Base-by-base conservation (phyloP, 1,140 invertebrate species). In the Drosophila mayri region DNA sequence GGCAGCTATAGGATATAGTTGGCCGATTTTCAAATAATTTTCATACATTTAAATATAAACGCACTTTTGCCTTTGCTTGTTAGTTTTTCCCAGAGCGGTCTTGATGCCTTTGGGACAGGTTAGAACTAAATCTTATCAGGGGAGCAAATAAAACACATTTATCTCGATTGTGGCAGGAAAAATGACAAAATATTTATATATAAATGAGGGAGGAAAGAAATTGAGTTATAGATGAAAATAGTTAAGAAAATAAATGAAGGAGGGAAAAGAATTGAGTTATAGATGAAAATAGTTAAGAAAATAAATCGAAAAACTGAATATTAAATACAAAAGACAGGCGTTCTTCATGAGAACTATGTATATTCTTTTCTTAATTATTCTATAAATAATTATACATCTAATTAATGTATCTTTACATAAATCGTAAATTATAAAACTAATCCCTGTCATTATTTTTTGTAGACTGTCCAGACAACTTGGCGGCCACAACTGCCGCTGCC, bases 401-500 rank as follows among this genome's bases (percentile, higher is more conserved):
- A 20, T 52, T 52, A 6, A 37, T 22, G 4, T 20, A 5, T 11
- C 30, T 12, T 37, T 3, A 54, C 10, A 37, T 37, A 22, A 22
- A 16, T 0, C 1, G 16, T 37, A 54, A 38, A 55, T 38, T n/a
- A 55, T 16, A 25, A 50, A 77, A 80, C 78, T 81, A 90, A 87
- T 72, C 49, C 49, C 16, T 72, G 38, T 60, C 3, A 0, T 60
- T 9, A 67, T 37, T 67, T 44, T 61, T 76, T 85, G 12, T 71
- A 92, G 92, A 92, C 92, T 92, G 92, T 92, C 72, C 92, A 92
- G 77, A 91, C 90, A 55, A 87, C 78, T 63, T 92, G 92, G 92
- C 91, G 92, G 76, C 92, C 92, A 44, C 92, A 92, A 68, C 68
- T 92, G 80, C 92, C 92, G 40, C 68, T 92, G 62, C 92, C 92